A percentile compares a stretch with the other conserved stretches of the same genome.
Evolutionary conservation across 1,140 invertebrate species (phyloP).

Genomic region (Paraescarpia echinospica): DNA sequence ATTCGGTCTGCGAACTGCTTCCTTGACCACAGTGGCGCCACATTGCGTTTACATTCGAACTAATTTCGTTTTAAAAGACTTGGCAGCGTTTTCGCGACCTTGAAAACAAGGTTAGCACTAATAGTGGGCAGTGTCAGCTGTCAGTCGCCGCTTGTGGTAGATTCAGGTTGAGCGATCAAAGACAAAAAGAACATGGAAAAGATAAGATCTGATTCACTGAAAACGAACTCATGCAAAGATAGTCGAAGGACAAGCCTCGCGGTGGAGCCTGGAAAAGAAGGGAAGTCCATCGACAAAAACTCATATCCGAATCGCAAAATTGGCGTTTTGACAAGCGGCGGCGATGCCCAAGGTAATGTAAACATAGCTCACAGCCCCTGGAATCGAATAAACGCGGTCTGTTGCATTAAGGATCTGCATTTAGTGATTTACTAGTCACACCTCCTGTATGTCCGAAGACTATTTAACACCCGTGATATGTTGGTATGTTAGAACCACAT

Average conservation of each 20-base stretch:
- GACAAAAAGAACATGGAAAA: background rate
- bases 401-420: background rate
- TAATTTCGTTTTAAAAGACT: background rate
- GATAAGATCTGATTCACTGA: background rate
- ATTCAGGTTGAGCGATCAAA: too few species aligned
- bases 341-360: conserved; percentile 79
- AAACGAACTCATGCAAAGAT: background rate
- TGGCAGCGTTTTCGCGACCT: conserved; percentile 1
- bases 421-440: background rate
- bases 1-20: background rate
- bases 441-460: background rate
- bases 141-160: background rate
- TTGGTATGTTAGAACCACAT: background rate
- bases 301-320: conserved; percentile 69
- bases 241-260: background rate
- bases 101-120: background rate
- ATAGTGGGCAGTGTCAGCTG: background rate
- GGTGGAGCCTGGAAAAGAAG: conserved; percentile 46
- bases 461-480: background rate
- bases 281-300: conserved; percentile 42
- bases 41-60: background rate
- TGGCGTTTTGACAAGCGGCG: conserved; percentile 91
- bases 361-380: background rate
- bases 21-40: background rate
- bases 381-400: background rate